These are phyloP conservation scores for Gymnorhina tibicen DNA, from an alignment of 2,113 vertebrate species.

Conservation along the genomic window DNA sequence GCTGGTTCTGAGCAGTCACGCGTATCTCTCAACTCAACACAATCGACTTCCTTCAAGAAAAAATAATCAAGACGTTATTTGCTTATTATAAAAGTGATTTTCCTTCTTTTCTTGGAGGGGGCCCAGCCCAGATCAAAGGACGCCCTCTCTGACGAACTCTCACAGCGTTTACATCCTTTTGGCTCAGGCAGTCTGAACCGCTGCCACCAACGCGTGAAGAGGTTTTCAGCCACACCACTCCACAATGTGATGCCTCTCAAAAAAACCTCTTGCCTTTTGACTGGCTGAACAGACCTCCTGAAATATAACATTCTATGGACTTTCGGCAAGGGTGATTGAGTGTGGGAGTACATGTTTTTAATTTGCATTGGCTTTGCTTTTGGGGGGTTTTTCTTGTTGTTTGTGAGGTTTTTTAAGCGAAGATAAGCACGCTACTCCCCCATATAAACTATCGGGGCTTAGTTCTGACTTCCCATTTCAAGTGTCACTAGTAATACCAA, in stretches of 20 bases:
- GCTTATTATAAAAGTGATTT: not conserved
- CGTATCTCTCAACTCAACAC: not conserved
- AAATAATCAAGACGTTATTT: not conserved
- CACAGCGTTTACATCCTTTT: not conserved
- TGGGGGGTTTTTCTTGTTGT: not conserved
- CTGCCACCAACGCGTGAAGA: not conserved
- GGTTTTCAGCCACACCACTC: not conserved
- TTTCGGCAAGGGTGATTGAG: rapidly evolving
- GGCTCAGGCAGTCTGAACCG: not conserved
- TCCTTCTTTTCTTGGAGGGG: not conserved
- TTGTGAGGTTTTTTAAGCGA: not conserved
- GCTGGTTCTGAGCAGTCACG: not conserved
- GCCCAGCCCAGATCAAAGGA: not conserved
- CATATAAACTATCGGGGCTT: not conserved
- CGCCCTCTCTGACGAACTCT: not conserved
- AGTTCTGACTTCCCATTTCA: not conserved
- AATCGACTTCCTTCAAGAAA: not conserved
- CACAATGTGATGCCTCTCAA: not conserved
- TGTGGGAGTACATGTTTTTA: not conserved
- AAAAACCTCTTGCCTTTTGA: not conserved
- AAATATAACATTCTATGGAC: rapidly evolving
- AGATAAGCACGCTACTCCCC: not conserved
- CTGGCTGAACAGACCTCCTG: not conserved
- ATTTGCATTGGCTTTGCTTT: not conserved
- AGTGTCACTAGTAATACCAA: not conserved